Conservation (phyloP, 2,113 vertebrate species). For the Mugil cephalus region DNA sequence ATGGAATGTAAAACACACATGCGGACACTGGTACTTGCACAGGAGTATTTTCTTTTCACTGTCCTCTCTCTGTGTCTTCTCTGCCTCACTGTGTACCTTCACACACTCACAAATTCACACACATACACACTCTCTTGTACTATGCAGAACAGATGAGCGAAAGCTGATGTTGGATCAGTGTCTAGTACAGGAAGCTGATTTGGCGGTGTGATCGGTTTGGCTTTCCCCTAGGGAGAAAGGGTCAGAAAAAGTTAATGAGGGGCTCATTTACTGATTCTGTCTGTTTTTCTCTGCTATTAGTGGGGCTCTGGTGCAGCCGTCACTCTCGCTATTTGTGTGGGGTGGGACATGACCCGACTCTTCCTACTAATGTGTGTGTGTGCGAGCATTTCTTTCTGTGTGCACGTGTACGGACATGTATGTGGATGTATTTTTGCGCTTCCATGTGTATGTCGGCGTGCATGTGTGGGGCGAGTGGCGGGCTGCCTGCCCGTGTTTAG, state of each 20-base stretch:
- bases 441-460: conserved; percentile 28
- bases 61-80: conserved; percentile 6
- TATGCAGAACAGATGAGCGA: conserved; percentile 65
- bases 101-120: conserved; percentile 13
- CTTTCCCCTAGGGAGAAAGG: conserved; percentile 65
- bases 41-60: conserved; percentile 41
- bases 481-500: conserved; percentile 95
- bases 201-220: conserved; percentile 74
- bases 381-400: conserved; percentile 27
- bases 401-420: conserved; percentile 34
- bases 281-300: conserved; percentile 78
- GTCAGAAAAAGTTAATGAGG: conserved; percentile 83
- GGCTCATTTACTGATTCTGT: conserved; percentile 83
- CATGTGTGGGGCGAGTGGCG: conserved; percentile 84
- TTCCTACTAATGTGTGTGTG: conserved; percentile 40
- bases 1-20: conserved; percentile 67
- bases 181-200: conserved; percentile 75
- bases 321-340: conserved; percentile 67
- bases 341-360: conserved; percentile 69
- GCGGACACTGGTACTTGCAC: conserved; percentile 35
- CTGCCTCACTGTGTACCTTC: conserved; percentile 28
- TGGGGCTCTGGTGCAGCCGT: conserved; percentile 64
- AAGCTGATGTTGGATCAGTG: conserved; percentile 77
- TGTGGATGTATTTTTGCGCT: conserved; percentile 44
- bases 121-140: conserved; percentile 32